phyloP scores from a whole-genome alignment of 2,888 invertebrate genomes.

The Drosophila niveifrons region DNA sequence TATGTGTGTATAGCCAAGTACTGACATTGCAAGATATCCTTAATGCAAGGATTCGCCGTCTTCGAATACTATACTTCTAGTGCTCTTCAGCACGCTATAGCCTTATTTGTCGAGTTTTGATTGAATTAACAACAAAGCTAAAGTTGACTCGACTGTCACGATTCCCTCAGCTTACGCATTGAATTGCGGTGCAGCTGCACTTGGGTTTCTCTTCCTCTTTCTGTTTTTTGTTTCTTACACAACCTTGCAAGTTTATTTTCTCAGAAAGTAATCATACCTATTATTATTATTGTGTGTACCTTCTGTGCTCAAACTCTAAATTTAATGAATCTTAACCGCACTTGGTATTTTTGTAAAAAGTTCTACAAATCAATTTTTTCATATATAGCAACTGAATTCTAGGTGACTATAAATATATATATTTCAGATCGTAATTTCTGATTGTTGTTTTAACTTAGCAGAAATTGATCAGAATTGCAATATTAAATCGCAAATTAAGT shows the following conservation, averaged over 20 bases:
- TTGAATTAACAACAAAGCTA: background rate
- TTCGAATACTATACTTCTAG: background rate
- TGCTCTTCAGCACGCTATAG: background rate
- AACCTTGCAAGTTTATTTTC: background rate
- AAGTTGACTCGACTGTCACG: no score
- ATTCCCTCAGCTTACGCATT: no score
- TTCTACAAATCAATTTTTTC: no score
- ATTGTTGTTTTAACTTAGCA: no score
- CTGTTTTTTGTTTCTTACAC: background rate
- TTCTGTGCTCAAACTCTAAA: background rate
- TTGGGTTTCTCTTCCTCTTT: background rate
- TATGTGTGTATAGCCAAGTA: background rate
- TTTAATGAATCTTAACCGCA: background rate
- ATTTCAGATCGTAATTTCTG: no score
- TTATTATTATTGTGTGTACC: background rate
- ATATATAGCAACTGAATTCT: no score
- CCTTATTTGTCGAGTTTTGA: background rate
- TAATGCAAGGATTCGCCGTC: background rate
- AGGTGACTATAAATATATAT: no score
- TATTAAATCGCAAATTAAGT: no score
- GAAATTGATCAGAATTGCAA: no score
- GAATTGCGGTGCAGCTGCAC: background rate
- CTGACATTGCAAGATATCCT: slow-evolving; percentile 17
- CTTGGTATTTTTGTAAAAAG: background rate
- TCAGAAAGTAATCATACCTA: background rate